Evolutionary conservation across 2,113 vertebrate species (phyloP).

Genomic region (Podiceps cristatus): DNA sequence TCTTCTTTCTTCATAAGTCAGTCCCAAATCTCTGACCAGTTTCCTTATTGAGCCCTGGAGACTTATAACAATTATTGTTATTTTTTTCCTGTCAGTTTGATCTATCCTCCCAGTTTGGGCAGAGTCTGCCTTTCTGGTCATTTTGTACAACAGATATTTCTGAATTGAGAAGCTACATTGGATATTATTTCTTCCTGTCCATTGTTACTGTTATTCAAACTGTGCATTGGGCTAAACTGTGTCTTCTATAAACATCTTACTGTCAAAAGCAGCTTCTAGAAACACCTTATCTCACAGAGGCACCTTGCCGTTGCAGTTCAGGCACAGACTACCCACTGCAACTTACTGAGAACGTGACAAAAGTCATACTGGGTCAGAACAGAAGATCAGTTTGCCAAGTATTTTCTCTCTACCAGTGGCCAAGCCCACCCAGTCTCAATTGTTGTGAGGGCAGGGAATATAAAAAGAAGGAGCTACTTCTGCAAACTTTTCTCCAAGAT

Average conservation of each 20-base stretch:
- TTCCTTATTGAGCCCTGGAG: slow-evolving; percentile 6
- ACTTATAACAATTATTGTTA: slow-evolving; percentile 24
- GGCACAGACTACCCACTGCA: background rate
- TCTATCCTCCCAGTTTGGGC: background rate
- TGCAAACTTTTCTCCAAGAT: background rate
- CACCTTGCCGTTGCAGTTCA: background rate
- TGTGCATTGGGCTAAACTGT: background rate
- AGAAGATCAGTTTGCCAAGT: background rate
- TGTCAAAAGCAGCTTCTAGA: background rate
- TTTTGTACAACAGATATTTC: background rate
- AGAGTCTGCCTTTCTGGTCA: background rate
- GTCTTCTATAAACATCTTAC: background rate
- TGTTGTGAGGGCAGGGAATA: background rate
- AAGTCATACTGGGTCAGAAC: background rate
- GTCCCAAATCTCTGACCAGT: background rate
- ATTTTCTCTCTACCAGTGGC: background rate
- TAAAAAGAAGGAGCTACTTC: background rate
- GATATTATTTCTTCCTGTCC: background rate
- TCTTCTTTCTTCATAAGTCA: slow-evolving; percentile 42
- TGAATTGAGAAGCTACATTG: background rate
- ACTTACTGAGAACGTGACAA: fast-evolving
- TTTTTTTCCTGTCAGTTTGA: slow-evolving; percentile 31
- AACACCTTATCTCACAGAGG: background rate
- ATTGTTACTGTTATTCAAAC: background rate
- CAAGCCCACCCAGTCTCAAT: background rate